Evolutionary conservation across 2,797 vertebrate genomes (phyloP), one percentile per base, ranked within the genome.

Genomic region (Rallus crepitans): DNA sequence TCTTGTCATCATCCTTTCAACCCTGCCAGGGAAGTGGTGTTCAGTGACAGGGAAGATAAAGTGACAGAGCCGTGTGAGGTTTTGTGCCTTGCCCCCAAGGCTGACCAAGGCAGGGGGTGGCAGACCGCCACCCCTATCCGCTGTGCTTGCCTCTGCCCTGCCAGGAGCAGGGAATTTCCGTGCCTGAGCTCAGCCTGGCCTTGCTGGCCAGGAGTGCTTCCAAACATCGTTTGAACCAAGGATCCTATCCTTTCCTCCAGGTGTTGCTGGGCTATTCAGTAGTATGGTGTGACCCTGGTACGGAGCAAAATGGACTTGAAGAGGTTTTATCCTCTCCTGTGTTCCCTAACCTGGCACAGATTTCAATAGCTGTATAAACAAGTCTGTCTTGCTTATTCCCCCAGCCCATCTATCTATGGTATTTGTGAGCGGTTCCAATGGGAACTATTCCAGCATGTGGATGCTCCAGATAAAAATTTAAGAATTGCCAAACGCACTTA

Each of bases 381-480:
- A 94, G 91, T 70, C 88, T 75, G 82, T 94, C 95, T 94, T 90
- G 88, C 94, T 95, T 93, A 45, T 93, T 91, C 21, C 40, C 39
- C 71, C 65, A 65, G 61, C 77, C 64, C 64, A 89, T 93, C 81
- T 89, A 71, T 92, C 71, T 93, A 47, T 71, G 91, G 64, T 94
- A 93, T 95, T 94, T 90, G 64, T 92, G 56, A 93, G 73, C 57
- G 4, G 50, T 95, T 94, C 91, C 87, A 94, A 27, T 90, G 83
- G 87, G 88, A 96, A 95, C 75, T 82, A 83, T 70, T 85, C 82
- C 95, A 94, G 83, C 68, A 27, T 45, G 86, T 73, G 81, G 85
- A 89, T 94, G 66, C 84, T 96, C 77, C 88, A 93, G 94, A 96
- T 87, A 75, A 65, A 96, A 93, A 86, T 93, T 88, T 89, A 86